Evolutionary conservation across 2,113 vertebrate species (phyloP).

Genomic region (Vidua macroura): DNA sequence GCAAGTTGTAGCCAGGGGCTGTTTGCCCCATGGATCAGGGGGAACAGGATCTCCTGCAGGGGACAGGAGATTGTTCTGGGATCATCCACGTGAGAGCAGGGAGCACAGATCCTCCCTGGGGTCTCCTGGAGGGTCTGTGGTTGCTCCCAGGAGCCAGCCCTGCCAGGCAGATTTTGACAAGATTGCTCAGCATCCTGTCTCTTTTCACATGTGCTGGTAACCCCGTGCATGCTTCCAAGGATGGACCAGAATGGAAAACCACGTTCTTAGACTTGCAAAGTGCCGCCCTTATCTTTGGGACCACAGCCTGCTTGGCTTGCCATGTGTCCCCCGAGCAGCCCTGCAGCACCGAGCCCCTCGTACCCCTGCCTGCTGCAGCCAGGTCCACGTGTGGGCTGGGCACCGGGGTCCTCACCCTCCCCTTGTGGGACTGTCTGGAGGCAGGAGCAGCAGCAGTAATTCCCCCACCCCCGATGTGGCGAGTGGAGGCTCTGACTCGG

Average conservation of each 20-base stretch:
- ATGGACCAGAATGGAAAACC: not conserved
- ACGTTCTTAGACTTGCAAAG: not conserved
- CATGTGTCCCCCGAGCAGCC: not conserved
- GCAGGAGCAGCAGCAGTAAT: not conserved
- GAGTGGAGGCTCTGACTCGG: not conserved
- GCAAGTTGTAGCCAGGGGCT: not conserved
- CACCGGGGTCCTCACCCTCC: not conserved
- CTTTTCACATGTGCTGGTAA: not conserved
- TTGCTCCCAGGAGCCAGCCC: not conserved
- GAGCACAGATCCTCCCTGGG: not conserved
- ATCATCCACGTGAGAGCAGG: no score
- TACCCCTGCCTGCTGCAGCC: not conserved
- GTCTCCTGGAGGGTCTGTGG: fast-evolving
- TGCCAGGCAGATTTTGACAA: not conserved
- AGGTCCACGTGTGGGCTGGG: fast-evolving
- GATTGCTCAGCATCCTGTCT: not conserved
- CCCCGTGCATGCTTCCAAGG: not conserved
- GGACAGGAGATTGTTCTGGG: not conserved
- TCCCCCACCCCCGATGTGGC: fast-evolving
- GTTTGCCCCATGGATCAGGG: fast-evolving
- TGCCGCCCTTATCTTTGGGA: fast-evolving
- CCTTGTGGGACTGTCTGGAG: not conserved
- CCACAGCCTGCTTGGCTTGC: not conserved
- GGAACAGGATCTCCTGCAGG: not conserved
- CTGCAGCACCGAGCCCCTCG: not conserved